These are phyloP conservation scores for Stenodema calcarata DNA, from an alignment of 2,888 invertebrate species.

Conservation along the genomic window DNA sequence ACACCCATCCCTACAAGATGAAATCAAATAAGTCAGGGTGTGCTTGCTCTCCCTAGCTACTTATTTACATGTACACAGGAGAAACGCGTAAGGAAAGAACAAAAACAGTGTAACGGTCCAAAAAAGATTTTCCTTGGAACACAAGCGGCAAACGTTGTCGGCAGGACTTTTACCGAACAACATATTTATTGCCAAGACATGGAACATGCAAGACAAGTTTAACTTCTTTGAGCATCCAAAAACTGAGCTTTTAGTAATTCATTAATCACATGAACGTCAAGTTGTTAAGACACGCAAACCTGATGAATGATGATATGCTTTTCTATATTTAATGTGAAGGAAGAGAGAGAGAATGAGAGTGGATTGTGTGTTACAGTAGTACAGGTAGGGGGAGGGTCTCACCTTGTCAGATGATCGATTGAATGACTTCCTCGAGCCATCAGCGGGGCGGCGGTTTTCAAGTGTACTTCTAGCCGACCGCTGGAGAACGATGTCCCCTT, in stretches of 20 bases:
- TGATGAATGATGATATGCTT: not conserved
- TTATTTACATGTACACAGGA: too few species aligned
- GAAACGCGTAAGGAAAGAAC: too few species aligned
- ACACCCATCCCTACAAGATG: too few species aligned
- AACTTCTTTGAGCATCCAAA: not conserved
- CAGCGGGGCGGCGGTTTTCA: conserved; percentile 31
- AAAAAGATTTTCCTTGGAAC: too few species aligned
- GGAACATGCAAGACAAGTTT: not conserved
- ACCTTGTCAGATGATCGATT: conserved; percentile 44
- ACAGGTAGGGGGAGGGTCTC: conserved; percentile 5
- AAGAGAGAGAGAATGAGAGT: not conserved
- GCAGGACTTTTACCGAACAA: not conserved
- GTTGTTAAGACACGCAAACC: not conserved
- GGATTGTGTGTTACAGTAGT: not conserved
- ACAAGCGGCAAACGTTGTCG: too few species aligned
- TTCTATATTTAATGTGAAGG: not conserved
- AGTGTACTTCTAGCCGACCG: conserved; percentile 60
- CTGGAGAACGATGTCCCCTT: conserved; percentile 82
- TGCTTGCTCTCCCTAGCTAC: too few species aligned
- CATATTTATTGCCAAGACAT: not conserved
- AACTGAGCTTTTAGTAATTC: not conserved
- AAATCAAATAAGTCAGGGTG: too few species aligned
- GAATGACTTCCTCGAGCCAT: conserved; percentile 34
- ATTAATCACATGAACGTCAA: not conserved
- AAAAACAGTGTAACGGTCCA: too few species aligned